Percentiles rank a stretch among this genome's conserved stretches.
Evolutionary conservation across 2,888 invertebrate species (phyloP).

Genomic region (Ichneumon xanthorius): DNA sequence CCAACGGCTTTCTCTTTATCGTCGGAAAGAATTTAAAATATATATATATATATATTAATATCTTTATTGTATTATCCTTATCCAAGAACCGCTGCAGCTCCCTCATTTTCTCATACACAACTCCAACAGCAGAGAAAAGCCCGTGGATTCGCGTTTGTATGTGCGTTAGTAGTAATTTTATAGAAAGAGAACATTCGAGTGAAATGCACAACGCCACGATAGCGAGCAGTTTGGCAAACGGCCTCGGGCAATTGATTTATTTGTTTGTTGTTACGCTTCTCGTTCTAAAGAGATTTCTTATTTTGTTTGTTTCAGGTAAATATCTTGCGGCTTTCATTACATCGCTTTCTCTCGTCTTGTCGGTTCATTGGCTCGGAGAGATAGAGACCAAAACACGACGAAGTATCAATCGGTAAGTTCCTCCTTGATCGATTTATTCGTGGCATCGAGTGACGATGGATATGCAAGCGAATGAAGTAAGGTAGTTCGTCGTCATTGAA

Average conservation of each 20-base stretch:
- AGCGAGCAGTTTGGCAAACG: slow-evolving; percentile 59
- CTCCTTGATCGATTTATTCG: slow-evolving; percentile 1
- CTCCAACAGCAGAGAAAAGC: neutral
- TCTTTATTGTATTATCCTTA: slow-evolving; percentile 41
- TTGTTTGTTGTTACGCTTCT: slow-evolving; percentile 23
- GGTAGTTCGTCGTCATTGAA: neutral
- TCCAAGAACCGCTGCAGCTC: neutral
- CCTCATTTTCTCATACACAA: neutral
- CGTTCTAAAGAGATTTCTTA: slow-evolving; percentile 49
- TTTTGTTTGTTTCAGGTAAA: slow-evolving; percentile 78
- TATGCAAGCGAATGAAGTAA: neutral
- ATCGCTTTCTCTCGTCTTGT: slow-evolving; percentile 14
- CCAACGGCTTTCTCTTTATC: neutral
- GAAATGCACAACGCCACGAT: slow-evolving; percentile 35
- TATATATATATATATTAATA: neutral
- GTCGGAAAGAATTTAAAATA: neutral
- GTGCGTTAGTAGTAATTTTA: slow-evolving; percentile 33
- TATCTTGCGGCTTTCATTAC: slow-evolving; percentile 57
- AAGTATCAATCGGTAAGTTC: slow-evolving; percentile 45
- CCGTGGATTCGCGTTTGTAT: slow-evolving; percentile 50
- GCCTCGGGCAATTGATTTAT: slow-evolving; percentile 49
- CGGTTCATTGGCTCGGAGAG: slow-evolving; percentile 20
- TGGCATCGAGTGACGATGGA: neutral
- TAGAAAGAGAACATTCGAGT: slow-evolving; percentile 46
- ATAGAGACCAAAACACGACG: slow-evolving; percentile 6